Evolutionary conservation across 2,113 vertebrate genomes (phyloP), one percentile per base, ranked within the genome.

Genomic region (Choloepus hoffmanni): DNA sequence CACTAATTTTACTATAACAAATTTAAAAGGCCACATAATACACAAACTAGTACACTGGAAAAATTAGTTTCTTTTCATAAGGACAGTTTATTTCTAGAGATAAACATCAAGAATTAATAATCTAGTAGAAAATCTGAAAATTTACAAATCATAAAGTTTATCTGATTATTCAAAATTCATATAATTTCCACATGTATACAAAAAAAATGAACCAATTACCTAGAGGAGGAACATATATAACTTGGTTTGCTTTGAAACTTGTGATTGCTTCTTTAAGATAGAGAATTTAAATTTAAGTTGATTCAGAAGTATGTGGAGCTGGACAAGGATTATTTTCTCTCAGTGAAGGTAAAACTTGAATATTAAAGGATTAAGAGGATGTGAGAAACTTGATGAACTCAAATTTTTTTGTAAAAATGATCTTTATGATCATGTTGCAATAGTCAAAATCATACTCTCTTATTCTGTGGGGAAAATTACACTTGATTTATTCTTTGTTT

Each of bases 111-210:
- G 18, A 9, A 7, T 50, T 50, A 62, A 36, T 73, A 73, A 60
- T 78, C 70, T 79, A 87, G 74, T 23, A 68, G 36, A 58, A 94
- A 88, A 85, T 36, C 23, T 79, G 62, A 94, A n/a, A 92, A 94
- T 72, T 76, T 78, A 91, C 40, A 89, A 89, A 83, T 94, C 26
- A 89, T 67, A 68, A 78, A 11, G 73, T 86, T 85, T 77, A 91
- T 28, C 73, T 90, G 76, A 72, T 85, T 73, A 87, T 67, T 84
- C 28, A 84, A 95, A 84, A 86, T 84, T 33, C 53, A 40, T 74
- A 73, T 40, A 90, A 92, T 79, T 85, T 81, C 58, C 50, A 36
- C 14, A 40, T 10, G 4, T 50, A 63, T 28, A 72, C 73, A 60
- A 87, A n/a, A 63, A 36, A 84, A 30, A 50, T 50, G 48, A 50